phyloP scores from a whole-genome alignment of 2,797 vertebrate species.

The Jordanella pulchra region DNA sequence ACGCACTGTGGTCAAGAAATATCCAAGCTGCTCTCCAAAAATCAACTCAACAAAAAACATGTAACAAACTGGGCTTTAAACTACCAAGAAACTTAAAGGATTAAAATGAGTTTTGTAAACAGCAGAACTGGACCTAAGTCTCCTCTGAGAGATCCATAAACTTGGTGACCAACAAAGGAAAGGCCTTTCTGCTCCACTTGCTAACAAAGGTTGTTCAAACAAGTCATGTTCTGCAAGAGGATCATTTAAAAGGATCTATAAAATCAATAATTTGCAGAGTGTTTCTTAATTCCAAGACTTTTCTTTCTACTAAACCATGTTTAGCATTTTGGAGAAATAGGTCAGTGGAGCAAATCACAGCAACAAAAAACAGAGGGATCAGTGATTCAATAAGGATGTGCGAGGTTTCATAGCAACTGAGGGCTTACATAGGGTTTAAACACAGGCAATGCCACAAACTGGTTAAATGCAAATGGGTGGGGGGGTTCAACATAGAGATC shows the following conservation, averaged over 20 bases:
- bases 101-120: background rate
- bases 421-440: constrained; percentile 45
- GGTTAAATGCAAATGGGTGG: constrained; percentile 58
- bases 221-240: background rate
- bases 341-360: constrained; percentile 60
- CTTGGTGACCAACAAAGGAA: background rate
- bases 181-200: background rate
- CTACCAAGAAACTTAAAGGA: background rate
- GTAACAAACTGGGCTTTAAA: background rate
- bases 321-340: constrained; percentile 40
- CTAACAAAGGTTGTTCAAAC: background rate
- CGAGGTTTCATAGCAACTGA: constrained; percentile 45
- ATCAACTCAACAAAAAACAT: background rate
- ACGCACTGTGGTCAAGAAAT: background rate
- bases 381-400: constrained; percentile 45
- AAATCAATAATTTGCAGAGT: background rate
- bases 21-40: background rate
- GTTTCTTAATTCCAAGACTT: constrained; percentile 5
- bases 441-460: constrained; percentile 47
- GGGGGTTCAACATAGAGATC: constrained; percentile 46
- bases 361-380: constrained; percentile 45
- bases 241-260: background rate
- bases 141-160: background rate
- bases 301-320: constrained; percentile 3
- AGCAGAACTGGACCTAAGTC: background rate